A percentile compares a stretch with the other conserved stretches of the same genome.
Conservation (phyloP, 2,113 vertebrate species). For the Pipa parva region DNA sequence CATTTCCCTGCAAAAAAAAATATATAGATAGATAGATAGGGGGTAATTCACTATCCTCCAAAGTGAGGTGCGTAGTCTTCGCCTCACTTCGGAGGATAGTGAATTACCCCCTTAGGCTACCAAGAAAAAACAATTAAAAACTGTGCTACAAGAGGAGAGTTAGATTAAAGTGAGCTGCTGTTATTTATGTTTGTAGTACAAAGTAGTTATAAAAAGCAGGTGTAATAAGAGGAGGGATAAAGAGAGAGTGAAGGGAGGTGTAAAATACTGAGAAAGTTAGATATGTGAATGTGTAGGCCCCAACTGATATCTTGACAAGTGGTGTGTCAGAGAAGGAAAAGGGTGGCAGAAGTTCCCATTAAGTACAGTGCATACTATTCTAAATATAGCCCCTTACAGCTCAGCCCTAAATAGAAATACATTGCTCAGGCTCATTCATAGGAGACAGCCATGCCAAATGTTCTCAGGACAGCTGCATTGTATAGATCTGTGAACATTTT, state of each 20-base stretch:
- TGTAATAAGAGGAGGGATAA: not conserved
- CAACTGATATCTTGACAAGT: not conserved
- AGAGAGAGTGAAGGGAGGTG: not conserved
- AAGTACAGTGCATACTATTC: not conserved
- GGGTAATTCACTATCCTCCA: too few relatives aligned
- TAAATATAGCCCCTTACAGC: conserved; percentile 21
- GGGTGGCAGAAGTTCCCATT: not conserved
- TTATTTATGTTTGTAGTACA: too few relatives aligned
- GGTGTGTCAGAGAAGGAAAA: not conserved
- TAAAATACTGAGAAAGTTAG: conserved; percentile 8
- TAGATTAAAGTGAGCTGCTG: too few relatives aligned
- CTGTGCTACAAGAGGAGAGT: too few relatives aligned
- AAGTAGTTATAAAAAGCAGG: too few relatives aligned
- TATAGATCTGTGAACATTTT: not conserved
- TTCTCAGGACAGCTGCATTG: not conserved
- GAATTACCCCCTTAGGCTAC: too few relatives aligned
- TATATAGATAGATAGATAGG: too few relatives aligned
- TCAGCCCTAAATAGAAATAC: conserved; percentile 14
- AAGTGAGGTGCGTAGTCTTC: too few relatives aligned
- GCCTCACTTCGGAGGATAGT: too few relatives aligned
- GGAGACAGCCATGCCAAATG: not conserved
- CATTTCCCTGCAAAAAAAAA: too few relatives aligned
- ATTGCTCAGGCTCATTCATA: not conserved
- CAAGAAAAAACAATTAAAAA: too few relatives aligned
- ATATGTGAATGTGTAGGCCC: not conserved